Conservation (phyloP, 1,140 invertebrate genomes). For the Plodia interpunctella region DNA sequence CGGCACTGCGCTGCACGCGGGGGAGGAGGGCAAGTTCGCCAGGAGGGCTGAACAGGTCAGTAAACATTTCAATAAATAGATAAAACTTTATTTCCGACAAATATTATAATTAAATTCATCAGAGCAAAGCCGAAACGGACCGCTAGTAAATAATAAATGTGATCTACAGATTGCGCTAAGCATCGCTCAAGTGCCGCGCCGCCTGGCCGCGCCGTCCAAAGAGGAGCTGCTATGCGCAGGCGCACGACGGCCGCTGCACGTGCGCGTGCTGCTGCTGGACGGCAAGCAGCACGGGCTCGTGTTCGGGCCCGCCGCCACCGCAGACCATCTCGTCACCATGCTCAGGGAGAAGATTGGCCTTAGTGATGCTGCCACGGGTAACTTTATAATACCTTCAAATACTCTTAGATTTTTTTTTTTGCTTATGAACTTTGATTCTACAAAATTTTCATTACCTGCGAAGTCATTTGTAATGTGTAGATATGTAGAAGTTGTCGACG, state of each 20-base stretch:
- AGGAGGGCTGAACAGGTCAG: conserved; percentile 92
- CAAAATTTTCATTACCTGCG: no score
- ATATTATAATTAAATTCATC: no score
- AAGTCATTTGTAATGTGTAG: no score
- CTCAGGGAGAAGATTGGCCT: conserved; percentile 96
- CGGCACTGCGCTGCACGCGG: conserved; percentile 89
- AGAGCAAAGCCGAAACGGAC: no score
- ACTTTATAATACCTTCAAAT: no score
- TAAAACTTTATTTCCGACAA: no score
- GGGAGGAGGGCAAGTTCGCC: conserved; percentile 95
- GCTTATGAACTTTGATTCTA: no score
- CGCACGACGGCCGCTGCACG: conserved; percentile 92
- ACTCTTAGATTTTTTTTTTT: no score
- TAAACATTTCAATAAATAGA: no score
- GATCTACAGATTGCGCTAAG: conserved; percentile 85
- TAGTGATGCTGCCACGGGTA: conserved; percentile 84
- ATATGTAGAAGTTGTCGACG: no score
- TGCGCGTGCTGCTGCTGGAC: conserved; percentile 95
- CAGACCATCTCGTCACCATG: conserved; percentile 92
- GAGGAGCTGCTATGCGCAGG: conserved; percentile 96
- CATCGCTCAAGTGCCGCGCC: conserved; percentile 89
- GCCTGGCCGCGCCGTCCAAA: conserved; percentile 94
- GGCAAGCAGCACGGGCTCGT: conserved; percentile 96
- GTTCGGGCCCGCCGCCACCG: conserved; percentile 95
- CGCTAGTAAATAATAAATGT: no score